Evolutionary conservation across 2,113 vertebrate species (phyloP), one percentile per base, ranked within the genome.

Genomic region (Phrynosoma platyrhinos): DNA sequence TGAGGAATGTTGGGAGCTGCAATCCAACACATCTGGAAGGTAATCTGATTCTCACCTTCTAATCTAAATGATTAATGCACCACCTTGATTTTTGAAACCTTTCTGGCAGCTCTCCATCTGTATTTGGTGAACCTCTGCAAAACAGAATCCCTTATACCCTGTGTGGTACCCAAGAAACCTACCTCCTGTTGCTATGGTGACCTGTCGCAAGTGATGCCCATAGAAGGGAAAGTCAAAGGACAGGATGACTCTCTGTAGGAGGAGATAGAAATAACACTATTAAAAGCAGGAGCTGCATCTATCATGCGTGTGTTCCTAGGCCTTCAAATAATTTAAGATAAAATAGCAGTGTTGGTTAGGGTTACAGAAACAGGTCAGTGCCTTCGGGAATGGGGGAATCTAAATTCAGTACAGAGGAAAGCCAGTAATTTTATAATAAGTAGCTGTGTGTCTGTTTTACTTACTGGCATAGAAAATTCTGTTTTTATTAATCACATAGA

Each of bases 191-290:
- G 98, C 98, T 94, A 99, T 97, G 92, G 98, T 98, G 92, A 99
- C 97, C 95, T 99, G 98, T 89, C 98, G 97, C 94, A 99, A 92
- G 95, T 95, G 88, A 96, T 99, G 98, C 83, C 99, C 99, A 1
- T 98, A 99, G 96, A 98, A 99, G 72, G 98, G 98, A 93, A 99
- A 99, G 90, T 99, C 97, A 74, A 99, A 99, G 68, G 98, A 98
- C 76, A 99, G 97, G 18, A 97, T 93, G 87, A 98, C 97, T 91
- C 97, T 97, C 98, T 98, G 96, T 0, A 8, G 92, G 71, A 84
- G 62, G 32, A 91, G 68, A 79, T 0, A 5, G 86, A 82, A 83
- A 55, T 30, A 93, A 76, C 69, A 77, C 18, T 64, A 62, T 93
- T 85, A 89, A 69, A 87, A 16, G 10, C 0, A 66, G 47, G 18